Conservation (phyloP, 2,113 vertebrate genomes). For the Hippocampus barbouri region DNA sequence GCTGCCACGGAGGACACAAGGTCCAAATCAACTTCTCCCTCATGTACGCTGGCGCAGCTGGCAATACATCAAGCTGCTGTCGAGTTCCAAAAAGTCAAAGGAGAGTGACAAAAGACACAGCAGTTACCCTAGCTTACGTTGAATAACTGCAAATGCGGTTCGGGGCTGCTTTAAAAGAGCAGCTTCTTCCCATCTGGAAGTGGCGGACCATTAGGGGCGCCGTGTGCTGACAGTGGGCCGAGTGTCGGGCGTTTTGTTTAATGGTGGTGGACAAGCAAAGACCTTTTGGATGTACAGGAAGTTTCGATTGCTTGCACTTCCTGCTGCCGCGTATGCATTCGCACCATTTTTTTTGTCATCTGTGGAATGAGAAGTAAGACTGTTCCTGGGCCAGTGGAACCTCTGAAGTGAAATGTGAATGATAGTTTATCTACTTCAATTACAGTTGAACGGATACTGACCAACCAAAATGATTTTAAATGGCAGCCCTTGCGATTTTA, state of each 20-base stretch:
- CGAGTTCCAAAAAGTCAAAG: not conserved
- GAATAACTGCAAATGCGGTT: constrained; percentile 5
- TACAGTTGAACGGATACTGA: too few species aligned
- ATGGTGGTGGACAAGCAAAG: constrained; percentile 33
- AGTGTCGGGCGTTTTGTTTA: constrained; percentile 27
- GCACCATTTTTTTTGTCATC: not conserved
- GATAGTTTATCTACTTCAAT: too few species aligned
- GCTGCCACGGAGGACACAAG: not conserved
- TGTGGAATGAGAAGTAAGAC: not conserved
- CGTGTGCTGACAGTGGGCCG: not conserved
- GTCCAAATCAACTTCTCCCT: constrained; percentile 1
- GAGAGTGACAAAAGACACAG: constrained; percentile 1
- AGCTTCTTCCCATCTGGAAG: constrained; percentile 12
- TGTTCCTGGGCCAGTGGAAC: not conserved
- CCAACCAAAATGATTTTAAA: too few species aligned
- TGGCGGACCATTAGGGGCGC: constrained; percentile 38
- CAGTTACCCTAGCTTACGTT: constrained; percentile 1
- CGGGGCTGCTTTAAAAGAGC: constrained; percentile 7
- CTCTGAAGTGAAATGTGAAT: too few species aligned
- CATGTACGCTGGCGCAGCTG: constrained; percentile 13
- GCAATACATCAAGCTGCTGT: constrained; percentile 17
- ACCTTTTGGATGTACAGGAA: constrained; percentile 29
- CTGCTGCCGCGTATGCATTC: constrained; percentile 29
- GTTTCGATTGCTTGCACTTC: constrained; percentile 39
- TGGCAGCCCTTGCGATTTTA: too few species aligned